Evolutionary conservation across 2,113 vertebrate species (phyloP).

Genomic region (Microcebus jonahi): DNA sequence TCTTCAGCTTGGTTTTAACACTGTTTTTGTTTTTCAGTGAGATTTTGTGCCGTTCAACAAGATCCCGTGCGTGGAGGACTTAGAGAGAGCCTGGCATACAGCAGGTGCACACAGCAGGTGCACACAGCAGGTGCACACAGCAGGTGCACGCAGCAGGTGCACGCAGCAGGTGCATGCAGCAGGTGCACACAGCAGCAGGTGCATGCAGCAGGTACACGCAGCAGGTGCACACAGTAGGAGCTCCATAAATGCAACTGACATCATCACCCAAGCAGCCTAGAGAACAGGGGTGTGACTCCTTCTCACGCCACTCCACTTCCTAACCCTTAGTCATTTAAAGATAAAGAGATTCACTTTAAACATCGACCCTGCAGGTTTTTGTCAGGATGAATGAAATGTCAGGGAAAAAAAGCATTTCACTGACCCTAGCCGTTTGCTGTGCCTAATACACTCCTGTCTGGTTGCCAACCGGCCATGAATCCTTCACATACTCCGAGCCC

Average conservation of each 20-base stretch:
- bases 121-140: neutral
- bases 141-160: neutral
- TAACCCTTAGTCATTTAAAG: too few species aligned
- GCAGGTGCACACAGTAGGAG: neutral
- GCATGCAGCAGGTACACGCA: neutral
- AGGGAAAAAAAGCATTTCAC: neutral
- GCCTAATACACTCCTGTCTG: neutral
- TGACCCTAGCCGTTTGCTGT: fast-evolving
- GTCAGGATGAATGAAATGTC: neutral
- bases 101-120: neutral
- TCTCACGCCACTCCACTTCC: neutral
- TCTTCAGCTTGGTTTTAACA: neutral
- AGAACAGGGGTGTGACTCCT: neutral
- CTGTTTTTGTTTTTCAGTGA: neutral
- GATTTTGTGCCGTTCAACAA: neutral
- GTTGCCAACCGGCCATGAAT: fast-evolving
- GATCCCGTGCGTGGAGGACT: neutral
- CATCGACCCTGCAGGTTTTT: neutral
- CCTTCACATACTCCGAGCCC: neutral
- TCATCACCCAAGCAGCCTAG: neutral
- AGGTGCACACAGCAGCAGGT: neutral
- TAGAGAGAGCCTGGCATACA: neutral
- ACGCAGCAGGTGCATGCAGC: neutral
- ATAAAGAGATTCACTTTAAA: neutral
- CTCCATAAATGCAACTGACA: neutral